Evolutionary conservation across 2,113 vertebrate genomes (phyloP), one percentile per base, ranked within the genome.

Genomic region (Anolis carolinensis): DNA sequence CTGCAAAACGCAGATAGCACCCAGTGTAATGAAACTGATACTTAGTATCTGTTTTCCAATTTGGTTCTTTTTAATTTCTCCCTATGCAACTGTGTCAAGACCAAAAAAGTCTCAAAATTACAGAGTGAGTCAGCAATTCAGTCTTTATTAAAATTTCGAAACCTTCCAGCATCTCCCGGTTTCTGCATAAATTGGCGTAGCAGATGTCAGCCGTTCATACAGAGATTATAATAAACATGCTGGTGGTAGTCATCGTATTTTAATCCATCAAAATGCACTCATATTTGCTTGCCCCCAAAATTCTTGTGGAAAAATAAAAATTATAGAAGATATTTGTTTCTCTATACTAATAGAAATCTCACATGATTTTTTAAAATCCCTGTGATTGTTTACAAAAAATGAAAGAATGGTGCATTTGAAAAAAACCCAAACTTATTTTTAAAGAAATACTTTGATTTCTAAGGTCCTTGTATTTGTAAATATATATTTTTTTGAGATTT

Each of bases 121-220:
- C 0, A 2, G 83, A 62, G 87, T 89, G 92, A 94, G 88, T 93
- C 92, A 89, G 87, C 81, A 36, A 27, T 87, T 55, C 73, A 90
- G 78, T 48, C 0, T 5, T 14, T 2, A 20, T 77, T 32, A 34
- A 75, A 39, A 16, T 55, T 81, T 39, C 2, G 10, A 0, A 32
- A 30, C 70, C 67, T 86, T 0, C 0, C 18, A 67, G 18, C 11
- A 34, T 81, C 50, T 82, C 59, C 65, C 44, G 25, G 75, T 39
- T 16, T 0, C 75, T 55, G 52, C 32, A 72, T 80, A 11, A 11
- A 20, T 9, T 0, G 1, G 73, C 27, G 32, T 63, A 30, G 62
- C 67, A 63, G 8, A 7, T 0, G 0, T 74, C 44, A 0, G 50
- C 50, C 0, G 0, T 77, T 63, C 0, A 27, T 82, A 21, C 9